phyloP scores from a whole-genome alignment of 92 coral and sea anemone species.

The Isaurus tuberculatus region DNA sequence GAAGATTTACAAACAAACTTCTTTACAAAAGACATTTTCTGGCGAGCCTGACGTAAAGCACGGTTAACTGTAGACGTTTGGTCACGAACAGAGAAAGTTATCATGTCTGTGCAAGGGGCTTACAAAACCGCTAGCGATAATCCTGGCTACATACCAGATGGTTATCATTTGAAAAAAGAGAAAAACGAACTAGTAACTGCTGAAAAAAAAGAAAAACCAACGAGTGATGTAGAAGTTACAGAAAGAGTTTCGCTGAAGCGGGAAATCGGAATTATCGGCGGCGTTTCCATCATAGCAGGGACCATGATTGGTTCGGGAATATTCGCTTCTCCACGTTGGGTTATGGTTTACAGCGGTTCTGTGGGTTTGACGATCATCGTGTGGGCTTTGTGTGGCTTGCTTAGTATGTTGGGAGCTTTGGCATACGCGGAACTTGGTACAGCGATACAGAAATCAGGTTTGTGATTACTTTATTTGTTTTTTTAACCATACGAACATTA shows the following conservation, averaged over 20 bases:
- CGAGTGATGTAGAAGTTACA: neutral
- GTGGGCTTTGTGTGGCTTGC: neutral
- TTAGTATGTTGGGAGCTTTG: neutral
- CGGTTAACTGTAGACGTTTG: neutral
- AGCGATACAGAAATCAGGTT: slow-evolving; percentile 3
- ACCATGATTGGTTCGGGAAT: slow-evolving; percentile 1
- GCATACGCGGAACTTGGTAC: neutral
- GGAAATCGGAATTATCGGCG: neutral
- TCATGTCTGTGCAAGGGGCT: neutral
- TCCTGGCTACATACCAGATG: neutral
- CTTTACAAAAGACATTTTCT: too few species aligned
- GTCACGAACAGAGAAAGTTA: neutral
- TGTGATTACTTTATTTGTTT: neutral
- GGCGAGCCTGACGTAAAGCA: too few species aligned
- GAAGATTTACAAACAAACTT: too few species aligned
- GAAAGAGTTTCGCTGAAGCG: neutral
- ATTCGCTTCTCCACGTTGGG: slow-evolving; percentile 7
- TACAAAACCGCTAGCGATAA: neutral
- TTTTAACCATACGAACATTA: too few species aligned
- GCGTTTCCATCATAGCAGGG: neutral
- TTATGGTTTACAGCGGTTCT: slow-evolving; percentile 7
- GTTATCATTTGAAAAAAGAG: neutral
- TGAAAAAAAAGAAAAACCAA: neutral
- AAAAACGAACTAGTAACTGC: neutral
- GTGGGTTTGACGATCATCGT: slow-evolving; percentile 3